Base-by-base conservation (phyloP, 2,888 invertebrate species). In the Leptopilina syphax region DNA sequence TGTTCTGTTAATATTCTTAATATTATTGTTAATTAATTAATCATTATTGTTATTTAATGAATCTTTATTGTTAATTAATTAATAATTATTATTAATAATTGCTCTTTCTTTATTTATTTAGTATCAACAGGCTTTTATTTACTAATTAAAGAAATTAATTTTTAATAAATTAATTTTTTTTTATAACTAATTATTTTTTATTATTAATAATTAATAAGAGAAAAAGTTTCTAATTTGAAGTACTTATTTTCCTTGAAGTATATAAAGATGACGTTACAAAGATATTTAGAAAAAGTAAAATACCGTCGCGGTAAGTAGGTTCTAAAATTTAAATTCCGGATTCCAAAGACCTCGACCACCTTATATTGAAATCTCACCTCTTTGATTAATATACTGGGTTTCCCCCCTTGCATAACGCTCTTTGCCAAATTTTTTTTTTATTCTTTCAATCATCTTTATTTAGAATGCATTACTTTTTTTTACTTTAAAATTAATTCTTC, bases 271-370 rank as follows among this genome's bases (percentile, higher is more conserved):
- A 60, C 60, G 60, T 60, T n/a, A 18, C 60, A 63, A 44, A 63
- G 24, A 24, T 24, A 8, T 63, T 18, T 63, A 24, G 18, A 50
- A 63, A 63, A 63, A 63, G 63, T 63, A 63, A 63, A 60, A 60
- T n/a, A 60, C 7, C 18, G 6, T 4, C 34, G 3, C 7, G 7
- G 13, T 60, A 60, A 63, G 63, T 63, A 63, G 63, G 63, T 63
- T 63, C 18, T 18, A 63, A 18, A 63, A 63, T 63, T 63, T 4
- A 63, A 63, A 63, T 63, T 63, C 63, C 63, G 63, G 63, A 63
- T 63, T 63, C 63, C 63, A 63, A 63, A 63, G 63, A 63, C 63
- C 63, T 63, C 63, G 63, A 18, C 63, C 63, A 63, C 24, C 24
- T 63, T 63, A 24, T 63, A 63, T 63, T 63, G 63, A 63, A 63